Base-by-base conservation (phyloP, 2,888 invertebrate genomes). In the Euplagia quadripunctaria region DNA sequence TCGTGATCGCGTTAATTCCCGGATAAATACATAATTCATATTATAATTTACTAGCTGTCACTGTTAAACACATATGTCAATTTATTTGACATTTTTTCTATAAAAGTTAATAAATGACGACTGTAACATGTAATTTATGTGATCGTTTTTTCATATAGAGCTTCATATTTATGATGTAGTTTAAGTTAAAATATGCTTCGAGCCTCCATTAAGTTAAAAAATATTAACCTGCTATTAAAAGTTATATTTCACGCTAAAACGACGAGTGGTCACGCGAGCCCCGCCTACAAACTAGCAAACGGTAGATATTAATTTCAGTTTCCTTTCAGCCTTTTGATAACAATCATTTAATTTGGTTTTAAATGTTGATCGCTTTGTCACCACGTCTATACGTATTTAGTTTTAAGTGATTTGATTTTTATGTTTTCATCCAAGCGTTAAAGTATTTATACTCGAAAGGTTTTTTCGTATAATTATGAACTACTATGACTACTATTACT, bases 201-300 rank as follows among this genome's bases (percentile, higher is more conserved):
- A 73, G 67, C 66, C 67, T 73, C 77, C 77, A 77, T 83, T 82
- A 78, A 67, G 51, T 71, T 43, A 71, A 79, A 82, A 75, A 81
- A 79, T 72, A 76, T 73, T 75, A 76, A 70, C 64, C 67, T 51
- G 76, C 77, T 78, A 87, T 89, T 87, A 88, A 82, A 77, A 73
- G 83, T 81, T 82, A 87, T 88, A 89, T 86, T 89, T 89, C 84
- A 88, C 85, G 82, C 80, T 82, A 82, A 86, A 87, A 82, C 72
- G 78, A 71, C 75, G 75, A 71, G 64, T 52, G 72, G 76, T 79
- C 84, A 84, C 84, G 84, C 85, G 72, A 85, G 46, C 77, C 71
- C 61, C 74, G 66, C 75, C 78, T 46, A 65, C 68, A 64, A 82
- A 76, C 75, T 79, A 75, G 67, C 52, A 71, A 74, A 68, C 42